These are phyloP conservation scores for Troides helena DNA, from an alignment of 2,888 invertebrate genomes.

Conservation along the genomic window DNA sequence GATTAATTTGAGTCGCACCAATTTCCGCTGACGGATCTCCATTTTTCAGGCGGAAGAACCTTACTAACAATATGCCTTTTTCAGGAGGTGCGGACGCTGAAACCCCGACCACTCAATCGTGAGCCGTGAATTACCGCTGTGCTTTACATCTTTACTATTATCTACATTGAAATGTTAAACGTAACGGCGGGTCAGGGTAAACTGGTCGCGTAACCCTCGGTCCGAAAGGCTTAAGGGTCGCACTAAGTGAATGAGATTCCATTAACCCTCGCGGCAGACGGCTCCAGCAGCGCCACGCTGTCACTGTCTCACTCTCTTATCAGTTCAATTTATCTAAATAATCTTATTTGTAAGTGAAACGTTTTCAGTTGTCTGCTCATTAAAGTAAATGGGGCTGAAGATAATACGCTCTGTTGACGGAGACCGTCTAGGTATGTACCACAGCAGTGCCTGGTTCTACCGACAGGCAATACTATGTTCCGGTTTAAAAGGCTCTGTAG, in stretches of 20 bases:
- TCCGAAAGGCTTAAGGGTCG: background rate
- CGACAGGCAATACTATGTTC: too few relatives aligned
- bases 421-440: too few relatives aligned
- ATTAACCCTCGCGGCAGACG: constrained; percentile 4
- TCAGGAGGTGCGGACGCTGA: background rate
- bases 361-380: too few relatives aligned
- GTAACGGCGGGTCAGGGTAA: background rate
- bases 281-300: background rate
- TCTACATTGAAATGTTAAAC: background rate
- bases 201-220: background rate
- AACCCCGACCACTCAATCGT: background rate
- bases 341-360: too few relatives aligned
- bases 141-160: background rate
- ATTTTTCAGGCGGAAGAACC: background rate
- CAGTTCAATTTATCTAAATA: background rate
- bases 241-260: background rate
- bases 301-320: background rate
- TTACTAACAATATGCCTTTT: constrained; percentile 1
- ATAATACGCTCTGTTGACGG: too few relatives aligned
- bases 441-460: too few relatives aligned
- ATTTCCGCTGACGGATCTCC: background rate
- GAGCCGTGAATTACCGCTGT: background rate
- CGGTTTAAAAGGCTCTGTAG: too few relatives aligned
- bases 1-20: too few relatives aligned
- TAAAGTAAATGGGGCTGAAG: too few relatives aligned